Evolutionary conservation across 1,140 invertebrate genomes (phyloP).

Genomic region (Calephelis virginiensis): DNA sequence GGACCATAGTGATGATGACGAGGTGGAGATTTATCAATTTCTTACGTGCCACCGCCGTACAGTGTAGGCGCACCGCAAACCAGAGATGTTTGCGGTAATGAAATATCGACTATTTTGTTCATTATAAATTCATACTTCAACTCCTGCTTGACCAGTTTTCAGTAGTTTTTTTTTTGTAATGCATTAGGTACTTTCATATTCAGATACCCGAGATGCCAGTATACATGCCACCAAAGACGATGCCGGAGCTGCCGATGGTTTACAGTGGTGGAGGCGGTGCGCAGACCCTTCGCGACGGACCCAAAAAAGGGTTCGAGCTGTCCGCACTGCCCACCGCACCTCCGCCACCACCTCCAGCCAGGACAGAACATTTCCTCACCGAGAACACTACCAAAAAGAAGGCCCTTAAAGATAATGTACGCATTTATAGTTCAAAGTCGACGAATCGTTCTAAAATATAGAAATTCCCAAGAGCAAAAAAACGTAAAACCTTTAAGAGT

Average conservation of each 20-base stretch:
- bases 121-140: too few relatives aligned
- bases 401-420: slow-evolving; percentile 35
- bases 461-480: too few relatives aligned
- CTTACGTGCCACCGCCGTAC: too few relatives aligned
- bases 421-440: not conserved
- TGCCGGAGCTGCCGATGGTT: slow-evolving; percentile 56
- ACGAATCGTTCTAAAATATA: too few relatives aligned
- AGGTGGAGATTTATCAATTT: too few relatives aligned
- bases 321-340: slow-evolving; percentile 32
- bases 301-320: slow-evolving; percentile 63
- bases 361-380: slow-evolving; percentile 10
- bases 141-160: too few relatives aligned
- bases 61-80: too few relatives aligned
- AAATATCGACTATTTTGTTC: too few relatives aligned
- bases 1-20: too few relatives aligned
- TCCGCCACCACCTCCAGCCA: slow-evolving; percentile 23
- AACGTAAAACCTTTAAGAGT: too few relatives aligned
- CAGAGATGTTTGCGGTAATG: too few relatives aligned
- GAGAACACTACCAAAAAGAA: slow-evolving; percentile 43
- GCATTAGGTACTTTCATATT: too few relatives aligned
- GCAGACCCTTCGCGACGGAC: slow-evolving; percentile 54
- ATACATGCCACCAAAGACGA: slow-evolving; percentile 52
- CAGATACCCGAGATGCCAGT: slow-evolving; percentile 44
- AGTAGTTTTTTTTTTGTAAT: not conserved
- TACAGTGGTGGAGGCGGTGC: slow-evolving; percentile 44